Percentiles rank a stretch among this genome's conserved stretches.
Evolutionary conservation across 2,797 vertebrate genomes (phyloP).

Genomic region (Hyperoplus immaculatus): DNA sequence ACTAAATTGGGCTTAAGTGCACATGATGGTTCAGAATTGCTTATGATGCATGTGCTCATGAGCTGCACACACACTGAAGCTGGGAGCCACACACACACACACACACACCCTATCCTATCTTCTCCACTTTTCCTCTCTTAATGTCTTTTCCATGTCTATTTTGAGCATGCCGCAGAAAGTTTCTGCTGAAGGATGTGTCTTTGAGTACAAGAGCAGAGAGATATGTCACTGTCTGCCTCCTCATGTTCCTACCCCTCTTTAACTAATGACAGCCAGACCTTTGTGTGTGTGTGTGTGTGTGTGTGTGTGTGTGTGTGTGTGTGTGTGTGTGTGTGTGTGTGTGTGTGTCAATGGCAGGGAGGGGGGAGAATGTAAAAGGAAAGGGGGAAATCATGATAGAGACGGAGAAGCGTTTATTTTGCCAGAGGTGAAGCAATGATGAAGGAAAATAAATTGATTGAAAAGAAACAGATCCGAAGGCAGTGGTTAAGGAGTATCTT

Average conservation of each 20-base stretch:
- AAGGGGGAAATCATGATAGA: slow-evolving; percentile 48
- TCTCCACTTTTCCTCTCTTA: slow-evolving; percentile 73
- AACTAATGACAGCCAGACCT: slow-evolving; percentile 77
- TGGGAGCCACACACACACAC: slow-evolving; percentile 39
- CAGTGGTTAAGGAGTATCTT: slow-evolving; percentile 50
- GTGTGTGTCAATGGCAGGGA: slow-evolving; percentile 30
- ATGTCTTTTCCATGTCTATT: slow-evolving; percentile 85
- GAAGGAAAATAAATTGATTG: slow-evolving; percentile 43
- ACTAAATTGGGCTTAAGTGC: slow-evolving; percentile 57
- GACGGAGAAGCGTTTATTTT: slow-evolving; percentile 45
- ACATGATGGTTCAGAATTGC: slow-evolving; percentile 48
- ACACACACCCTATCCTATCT: slow-evolving; percentile 70
- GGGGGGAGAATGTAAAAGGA: slow-evolving; percentile 30
- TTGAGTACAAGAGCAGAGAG: slow-evolving; percentile 72
- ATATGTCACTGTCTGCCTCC: slow-evolving; percentile 81
- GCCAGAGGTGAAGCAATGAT: slow-evolving; percentile 48
- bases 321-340: slow-evolving; percentile 33
- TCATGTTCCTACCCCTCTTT: slow-evolving; percentile 71
- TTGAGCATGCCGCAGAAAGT: slow-evolving; percentile 73
- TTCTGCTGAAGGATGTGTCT: slow-evolving; percentile 82
- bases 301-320: slow-evolving; percentile 9
- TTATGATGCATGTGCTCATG: slow-evolving; percentile 47
- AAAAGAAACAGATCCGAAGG: slow-evolving; percentile 51
- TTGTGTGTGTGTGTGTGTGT: slow-evolving; percentile 25
- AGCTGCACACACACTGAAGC: slow-evolving; percentile 42